Base-by-base conservation (phyloP, 2,797 vertebrate genomes). In the Petrocephalus schoutedeni region DNA sequence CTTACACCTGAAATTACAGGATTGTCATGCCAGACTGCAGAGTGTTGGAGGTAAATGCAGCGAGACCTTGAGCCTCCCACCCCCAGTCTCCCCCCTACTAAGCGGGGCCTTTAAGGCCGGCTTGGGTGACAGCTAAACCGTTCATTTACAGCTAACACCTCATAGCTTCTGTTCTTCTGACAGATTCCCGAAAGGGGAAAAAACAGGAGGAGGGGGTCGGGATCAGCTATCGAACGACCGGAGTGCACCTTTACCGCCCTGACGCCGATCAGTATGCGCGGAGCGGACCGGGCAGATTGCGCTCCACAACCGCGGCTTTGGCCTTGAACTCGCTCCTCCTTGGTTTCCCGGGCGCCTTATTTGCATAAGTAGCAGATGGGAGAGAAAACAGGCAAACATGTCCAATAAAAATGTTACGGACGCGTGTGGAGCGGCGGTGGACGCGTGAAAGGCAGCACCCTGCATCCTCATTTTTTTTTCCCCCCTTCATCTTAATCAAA, bases 311-410 rank as follows among this genome's bases (percentile, higher is more conserved):
- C 14, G 32, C 12, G 28, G 84, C 84, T 36, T 36, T 36, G 56
- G 53, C 84, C 84, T 86, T 86, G 23, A 85, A 85, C 54, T 86
- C 84, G 23, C 32, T 54, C 21, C 53, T 86, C 16, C 54, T 86
- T 16, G 16, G 21, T 41, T 83, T 36, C 84, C 56, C 84, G 23
- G 32, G 28, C 3, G 28, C 54, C 54, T 58, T 56, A 86, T 86
- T 86, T 86, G 9, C 84, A 86, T 58, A 41, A 86, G 56, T 23
- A n/a, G 56, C 84, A 86, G 84, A 86, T 86, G 84, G 54, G 84
- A 5, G 54, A 21, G 80, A 83, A 54, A 54, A 83, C 45, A 83
- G 80, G 45, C 45, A 83, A 51, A 83, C 80, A 12, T 23, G 49
- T 10, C 80, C 0, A 12, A 83, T 21, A 14, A 53, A 83, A 83